A percentile compares a stretch with the other conserved stretches of the same genome.
Conservation (phyloP, 1,140 invertebrate genomes). For the Arctopsyche grandis region DNA sequence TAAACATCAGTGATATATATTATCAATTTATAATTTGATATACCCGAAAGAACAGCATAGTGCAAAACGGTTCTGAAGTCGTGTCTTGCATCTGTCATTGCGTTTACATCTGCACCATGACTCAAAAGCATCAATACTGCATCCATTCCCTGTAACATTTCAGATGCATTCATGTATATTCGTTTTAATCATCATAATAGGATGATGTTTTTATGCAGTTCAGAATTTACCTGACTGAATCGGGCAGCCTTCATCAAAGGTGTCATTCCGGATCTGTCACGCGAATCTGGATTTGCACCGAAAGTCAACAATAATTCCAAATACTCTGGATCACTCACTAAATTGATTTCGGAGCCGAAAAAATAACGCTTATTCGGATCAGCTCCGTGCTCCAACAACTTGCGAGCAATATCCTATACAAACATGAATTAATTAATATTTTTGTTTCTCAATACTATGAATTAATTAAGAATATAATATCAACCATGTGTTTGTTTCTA, state of each 20-base stretch:
- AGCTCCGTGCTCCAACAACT: slow-evolving; percentile 76
- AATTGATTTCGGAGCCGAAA: slow-evolving; percentile 89
- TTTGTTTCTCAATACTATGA: slow-evolving; percentile 2
- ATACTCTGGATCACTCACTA: slow-evolving; percentile 85
- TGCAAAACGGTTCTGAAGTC: slow-evolving; percentile 87
- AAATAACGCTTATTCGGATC: slow-evolving; percentile 86
- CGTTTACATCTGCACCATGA: slow-evolving; percentile 84
- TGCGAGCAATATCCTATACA: slow-evolving; percentile 71
- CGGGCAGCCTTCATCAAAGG: slow-evolving; percentile 89
- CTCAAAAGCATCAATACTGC: slow-evolving; percentile 80
- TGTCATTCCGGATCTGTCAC: slow-evolving; percentile 83
- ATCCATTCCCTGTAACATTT: slow-evolving; percentile 73
- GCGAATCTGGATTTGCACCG: slow-evolving; percentile 87
- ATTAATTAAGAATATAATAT: slow-evolving; percentile 56
- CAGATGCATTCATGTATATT: background rate
- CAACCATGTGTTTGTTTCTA: slow-evolving; percentile 83
- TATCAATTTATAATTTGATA: slow-evolving; percentile 30
- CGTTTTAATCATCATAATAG: background rate
- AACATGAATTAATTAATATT: slow-evolving; percentile 13
- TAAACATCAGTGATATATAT: background rate
- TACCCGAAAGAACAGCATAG: slow-evolving; percentile 84
- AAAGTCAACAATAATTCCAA: slow-evolving; percentile 84
- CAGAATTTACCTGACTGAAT: slow-evolving; percentile 72
- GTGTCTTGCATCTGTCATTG: slow-evolving; percentile 81
- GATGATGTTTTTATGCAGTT: background rate